Evolutionary conservation across 1,140 invertebrate species (phyloP).

Genomic region (Drosophila bocki): DNA sequence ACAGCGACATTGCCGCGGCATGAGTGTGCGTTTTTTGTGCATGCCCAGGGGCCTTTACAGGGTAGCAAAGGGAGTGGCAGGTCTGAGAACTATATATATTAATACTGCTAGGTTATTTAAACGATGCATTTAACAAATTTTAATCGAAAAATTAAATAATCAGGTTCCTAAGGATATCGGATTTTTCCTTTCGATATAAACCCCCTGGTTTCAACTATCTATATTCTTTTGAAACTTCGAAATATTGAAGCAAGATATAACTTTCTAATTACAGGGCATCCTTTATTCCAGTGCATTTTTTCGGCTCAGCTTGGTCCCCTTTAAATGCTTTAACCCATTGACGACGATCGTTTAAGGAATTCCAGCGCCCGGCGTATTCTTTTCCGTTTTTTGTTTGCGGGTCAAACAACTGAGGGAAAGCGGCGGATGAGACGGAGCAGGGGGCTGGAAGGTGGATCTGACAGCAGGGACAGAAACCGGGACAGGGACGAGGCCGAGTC

Average conservation of each 20-base stretch:
- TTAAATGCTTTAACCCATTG: slow-evolving; percentile 41
- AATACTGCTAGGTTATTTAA: background rate
- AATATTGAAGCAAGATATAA: too few relatives aligned
- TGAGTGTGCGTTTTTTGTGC: slow-evolving; percentile 51
- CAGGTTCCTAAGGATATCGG: too few relatives aligned
- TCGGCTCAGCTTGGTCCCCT: slow-evolving; percentile 4
- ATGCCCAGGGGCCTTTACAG: background rate
- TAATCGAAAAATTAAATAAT: too few relatives aligned
- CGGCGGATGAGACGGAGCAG: background rate
- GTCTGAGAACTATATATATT: background rate
- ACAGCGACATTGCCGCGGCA: slow-evolving; percentile 50
- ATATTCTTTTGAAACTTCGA: too few relatives aligned
- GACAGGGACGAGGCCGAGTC: slow-evolving; percentile 24
- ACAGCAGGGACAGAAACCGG: slow-evolving; percentile 1
- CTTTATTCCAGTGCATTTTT: background rate
- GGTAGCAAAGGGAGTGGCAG: slow-evolving; percentile 1
- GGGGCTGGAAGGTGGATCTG: background rate
- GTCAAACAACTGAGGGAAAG: slow-evolving; percentile 28
- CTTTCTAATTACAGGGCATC: background rate
- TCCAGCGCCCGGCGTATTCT: slow-evolving; percentile 20
- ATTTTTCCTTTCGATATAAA: background rate
- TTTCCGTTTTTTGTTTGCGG: slow-evolving; percentile 33
- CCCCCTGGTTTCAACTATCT: too few relatives aligned
- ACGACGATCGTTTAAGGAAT: slow-evolving; percentile 40
- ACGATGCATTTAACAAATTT: background rate